These are phyloP conservation scores for Epiblema foenella DNA, from an alignment of 2,888 invertebrate species.

Conservation along the genomic window DNA sequence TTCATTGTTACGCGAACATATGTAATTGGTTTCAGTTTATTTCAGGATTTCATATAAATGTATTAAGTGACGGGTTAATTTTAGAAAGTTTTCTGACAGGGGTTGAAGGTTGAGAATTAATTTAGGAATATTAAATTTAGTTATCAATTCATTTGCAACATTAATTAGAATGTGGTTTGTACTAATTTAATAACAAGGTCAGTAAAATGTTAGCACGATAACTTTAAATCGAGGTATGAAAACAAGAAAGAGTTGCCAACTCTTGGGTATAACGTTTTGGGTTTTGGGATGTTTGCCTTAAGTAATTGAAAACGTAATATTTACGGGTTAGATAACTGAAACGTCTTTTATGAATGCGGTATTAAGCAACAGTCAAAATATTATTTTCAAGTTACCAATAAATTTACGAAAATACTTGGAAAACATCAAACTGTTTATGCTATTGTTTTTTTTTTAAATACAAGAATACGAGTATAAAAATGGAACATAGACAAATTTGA, in stretches of 20 bases:
- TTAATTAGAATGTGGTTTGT: not conserved
- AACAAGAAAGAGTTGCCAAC: not conserved
- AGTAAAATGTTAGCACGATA: not conserved
- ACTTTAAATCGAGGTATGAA: not conserved
- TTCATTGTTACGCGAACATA: constrained; percentile 37
- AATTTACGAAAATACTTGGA: too few relatives aligned
- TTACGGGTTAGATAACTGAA: too few relatives aligned
- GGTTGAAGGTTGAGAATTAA: constrained; percentile 2
- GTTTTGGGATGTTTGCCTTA: too few relatives aligned
- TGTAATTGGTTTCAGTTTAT: constrained; percentile 40
- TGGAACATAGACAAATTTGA: too few relatives aligned
- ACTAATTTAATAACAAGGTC: not conserved
- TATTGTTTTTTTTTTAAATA: too few relatives aligned
- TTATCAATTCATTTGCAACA: not conserved
- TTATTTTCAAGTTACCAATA: too few relatives aligned
- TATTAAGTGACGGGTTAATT: not conserved
- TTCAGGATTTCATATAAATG: constrained; percentile 6
- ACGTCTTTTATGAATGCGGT: too few relatives aligned
- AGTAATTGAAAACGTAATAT: too few relatives aligned
- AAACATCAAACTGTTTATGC: too few relatives aligned
- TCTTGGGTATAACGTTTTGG: too few relatives aligned
- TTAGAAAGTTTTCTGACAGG: constrained; percentile 15
- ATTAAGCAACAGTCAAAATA: too few relatives aligned
- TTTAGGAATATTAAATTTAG: not conserved
- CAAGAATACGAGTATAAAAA: too few relatives aligned